phyloP scores from a whole-genome alignment of 2,113 vertebrate species.

The Saccopteryx leptura region DNA sequence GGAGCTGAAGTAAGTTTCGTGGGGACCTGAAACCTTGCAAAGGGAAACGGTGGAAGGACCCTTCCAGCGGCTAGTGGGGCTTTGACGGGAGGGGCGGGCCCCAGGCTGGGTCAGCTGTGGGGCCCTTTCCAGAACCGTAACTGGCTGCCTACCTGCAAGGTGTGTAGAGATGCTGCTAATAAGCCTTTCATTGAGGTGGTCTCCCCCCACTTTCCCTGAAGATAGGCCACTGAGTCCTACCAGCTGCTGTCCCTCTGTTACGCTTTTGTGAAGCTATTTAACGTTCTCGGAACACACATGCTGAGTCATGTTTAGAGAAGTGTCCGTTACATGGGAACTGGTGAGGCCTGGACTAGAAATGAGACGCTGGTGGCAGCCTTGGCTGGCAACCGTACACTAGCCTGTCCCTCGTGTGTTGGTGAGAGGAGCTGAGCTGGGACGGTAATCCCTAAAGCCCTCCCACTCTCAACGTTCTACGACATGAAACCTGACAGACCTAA shows the following conservation, averaged over 20 bases:
- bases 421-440: not conserved
- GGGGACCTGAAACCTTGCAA: not conserved
- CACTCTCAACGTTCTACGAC: not conserved
- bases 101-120: not conserved
- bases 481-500: not conserved
- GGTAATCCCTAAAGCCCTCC: not conserved
- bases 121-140: not conserved
- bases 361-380: not conserved
- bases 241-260: not conserved
- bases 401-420: not conserved
- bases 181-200: not conserved
- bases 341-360: not conserved
- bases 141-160: not conserved
- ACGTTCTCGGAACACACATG: not conserved
- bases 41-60: not conserved
- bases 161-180: not conserved
- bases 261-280: conserved; percentile 36
- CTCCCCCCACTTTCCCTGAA: not conserved
- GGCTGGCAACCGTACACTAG: not conserved
- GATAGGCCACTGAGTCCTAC: not conserved
- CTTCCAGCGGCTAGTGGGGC: not conserved
- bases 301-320: not conserved
- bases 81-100: fast-evolving
- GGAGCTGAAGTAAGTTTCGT: not conserved
- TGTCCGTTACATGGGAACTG: no score